A percentile compares a stretch with the other conserved stretches of the same genome.
Conservation (phyloP, 1,140 invertebrate genomes). For the Danaus plexippus region DNA sequence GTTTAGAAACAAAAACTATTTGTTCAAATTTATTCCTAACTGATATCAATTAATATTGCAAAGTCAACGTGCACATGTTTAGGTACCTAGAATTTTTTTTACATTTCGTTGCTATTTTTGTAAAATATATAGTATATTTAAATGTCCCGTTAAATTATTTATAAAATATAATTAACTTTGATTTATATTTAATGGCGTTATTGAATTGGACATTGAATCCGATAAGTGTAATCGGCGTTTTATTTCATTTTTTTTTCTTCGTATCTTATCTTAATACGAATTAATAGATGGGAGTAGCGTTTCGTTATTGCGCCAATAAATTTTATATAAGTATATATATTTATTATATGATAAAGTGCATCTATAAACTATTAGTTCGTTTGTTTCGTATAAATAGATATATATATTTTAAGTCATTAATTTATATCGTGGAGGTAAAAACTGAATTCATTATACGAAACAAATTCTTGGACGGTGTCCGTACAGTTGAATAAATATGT, state of each 20-base stretch:
- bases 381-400: background rate
- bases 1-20: too few relatives aligned
- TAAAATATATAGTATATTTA: too few relatives aligned
- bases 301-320: conserved; percentile 10
- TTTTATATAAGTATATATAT: too few relatives aligned
- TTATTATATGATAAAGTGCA: background rate
- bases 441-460: conserved; percentile 21
- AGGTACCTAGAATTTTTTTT: too few relatives aligned
- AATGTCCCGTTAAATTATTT: too few relatives aligned
- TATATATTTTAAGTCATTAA: background rate
- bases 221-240: conserved; percentile 31
- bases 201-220: conserved; percentile 22
- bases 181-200: conserved; percentile 20
- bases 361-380: background rate
- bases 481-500: conserved; percentile 24
- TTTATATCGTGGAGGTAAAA: conserved; percentile 9
- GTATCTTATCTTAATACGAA: conserved; percentile 37
- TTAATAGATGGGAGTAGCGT: conserved; percentile 28
- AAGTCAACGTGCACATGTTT: too few relatives aligned
- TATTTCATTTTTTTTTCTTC: conserved; percentile 25
- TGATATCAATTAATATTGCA: too few relatives aligned
- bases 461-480: conserved; percentile 27
- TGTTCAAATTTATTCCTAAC: too few relatives aligned
- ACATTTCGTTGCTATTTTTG: too few relatives aligned
- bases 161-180: conserved; percentile 12